Evolutionary conservation across 2,888 invertebrate genomes (phyloP), one percentile per base, ranked within the genome.

Genomic region (Lysandra bellargus): DNA sequence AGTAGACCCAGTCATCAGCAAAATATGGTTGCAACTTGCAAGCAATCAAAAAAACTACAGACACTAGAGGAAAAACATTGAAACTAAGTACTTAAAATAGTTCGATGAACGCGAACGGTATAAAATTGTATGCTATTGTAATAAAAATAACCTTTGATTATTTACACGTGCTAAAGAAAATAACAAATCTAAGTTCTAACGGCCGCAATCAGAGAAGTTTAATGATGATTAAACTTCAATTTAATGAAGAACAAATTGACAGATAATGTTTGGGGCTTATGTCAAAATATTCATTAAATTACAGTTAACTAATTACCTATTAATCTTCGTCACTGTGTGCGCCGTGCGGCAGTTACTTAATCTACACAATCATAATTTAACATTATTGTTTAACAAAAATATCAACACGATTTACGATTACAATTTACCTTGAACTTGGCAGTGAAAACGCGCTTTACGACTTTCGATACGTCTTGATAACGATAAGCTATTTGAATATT

Each of bases 381-480:
- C 33, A 69, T 17, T 69, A 33, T 69, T 69, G 69, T 69, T 2
- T 69, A 69, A 30, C 30, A 64, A 30, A 40, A 69, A 33, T 37
- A 1, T 69, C 69, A 69, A 37, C 14, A 12, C 17, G 33, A 9
- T 69, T 69, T 5, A 12, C 17, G 33, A 9, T 69, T 69, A 37
- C 14, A 69, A 69, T 33, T 30, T 33, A 69, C 69, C 69, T 37
- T 69, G 69, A 69, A 69, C 69, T 69, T 69, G 69, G 33, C 69
- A 69, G 69, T 69, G 69, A 33, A 64, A 69, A 69, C 33, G 69
- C 33, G 69, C 69, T 69, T 69, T 69, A 69, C 69, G 33, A 69
- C 69, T 69, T 69, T 69, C 69, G 69, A 69, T 69, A 37, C 57
- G 57, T 17, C 14, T 37, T 69, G 33, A 69, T 69, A 69, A 33